Conservation (phyloP, 2,888 invertebrate species). For the Furcula furcula region DNA sequence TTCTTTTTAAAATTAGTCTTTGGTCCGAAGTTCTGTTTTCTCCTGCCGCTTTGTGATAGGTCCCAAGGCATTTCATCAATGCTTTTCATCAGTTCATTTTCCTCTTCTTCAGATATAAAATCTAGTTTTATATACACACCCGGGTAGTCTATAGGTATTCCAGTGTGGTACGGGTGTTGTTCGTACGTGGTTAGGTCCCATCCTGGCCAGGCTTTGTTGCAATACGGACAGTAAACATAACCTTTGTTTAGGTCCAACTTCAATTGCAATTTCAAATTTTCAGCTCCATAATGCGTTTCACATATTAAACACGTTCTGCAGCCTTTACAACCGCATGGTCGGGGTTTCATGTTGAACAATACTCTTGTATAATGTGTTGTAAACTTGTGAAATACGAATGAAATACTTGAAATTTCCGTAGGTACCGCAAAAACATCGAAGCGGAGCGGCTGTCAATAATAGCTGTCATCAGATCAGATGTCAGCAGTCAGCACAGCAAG, state of each 20-base stretch:
- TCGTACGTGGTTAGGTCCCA: slow-evolving; percentile 84
- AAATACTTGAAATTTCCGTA: neutral
- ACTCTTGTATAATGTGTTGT: too few relatives aligned
- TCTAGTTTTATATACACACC: slow-evolving; percentile 86
- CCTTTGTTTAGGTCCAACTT: slow-evolving; percentile 76
- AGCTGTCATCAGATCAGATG: neutral
- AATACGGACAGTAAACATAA: slow-evolving; percentile 89
- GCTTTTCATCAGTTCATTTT: slow-evolving; percentile 82
- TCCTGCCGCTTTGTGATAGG: slow-evolving; percentile 95
- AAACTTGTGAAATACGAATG: slow-evolving; percentile 3
- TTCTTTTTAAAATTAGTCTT: slow-evolving; percentile 98
- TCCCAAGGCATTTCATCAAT: slow-evolving; percentile 94
- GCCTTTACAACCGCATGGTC: slow-evolving; percentile 96
- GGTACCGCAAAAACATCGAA: too few relatives aligned
- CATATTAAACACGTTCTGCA: slow-evolving; percentile 94
- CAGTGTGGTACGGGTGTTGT: slow-evolving; percentile 85
- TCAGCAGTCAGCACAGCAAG: too few relatives aligned
- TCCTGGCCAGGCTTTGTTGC: slow-evolving; percentile 88
- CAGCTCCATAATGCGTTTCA: slow-evolving; percentile 83
- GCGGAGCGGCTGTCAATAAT: too few relatives aligned
- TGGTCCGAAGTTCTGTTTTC: slow-evolving; percentile 99
- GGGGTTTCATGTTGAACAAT: slow-evolving; percentile 85
- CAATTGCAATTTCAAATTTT: slow-evolving; percentile 52
- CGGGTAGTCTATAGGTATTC: slow-evolving; percentile 82
- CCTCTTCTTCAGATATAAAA: slow-evolving; percentile 89